phyloP scores from a whole-genome alignment of 2,888 invertebrate species.

The Urechis unicinctus region DNA sequence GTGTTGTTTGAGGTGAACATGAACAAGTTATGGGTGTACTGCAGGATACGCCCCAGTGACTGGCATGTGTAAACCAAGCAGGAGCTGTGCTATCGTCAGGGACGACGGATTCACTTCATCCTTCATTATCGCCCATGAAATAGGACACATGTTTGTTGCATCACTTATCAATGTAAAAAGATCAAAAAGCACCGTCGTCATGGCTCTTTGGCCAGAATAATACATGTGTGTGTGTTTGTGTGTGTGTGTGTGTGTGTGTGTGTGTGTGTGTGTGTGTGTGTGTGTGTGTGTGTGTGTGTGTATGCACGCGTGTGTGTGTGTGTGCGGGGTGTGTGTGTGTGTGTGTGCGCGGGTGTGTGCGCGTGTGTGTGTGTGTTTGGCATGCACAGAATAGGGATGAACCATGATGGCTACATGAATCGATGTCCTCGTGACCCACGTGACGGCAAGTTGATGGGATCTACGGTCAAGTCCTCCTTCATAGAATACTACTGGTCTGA shows the following conservation, averaged over 20 bases:
- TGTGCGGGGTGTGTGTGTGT: background rate
- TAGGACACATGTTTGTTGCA: slow-evolving; percentile 66
- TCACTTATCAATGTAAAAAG: too few species aligned
- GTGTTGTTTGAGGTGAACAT: too few species aligned
- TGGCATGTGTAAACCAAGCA: slow-evolving; percentile 65
- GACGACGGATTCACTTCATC: slow-evolving; percentile 76
- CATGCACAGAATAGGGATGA: slow-evolving; percentile 62
- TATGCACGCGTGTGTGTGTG: too few species aligned
- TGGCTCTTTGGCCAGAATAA: too few species aligned
- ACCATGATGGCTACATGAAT: slow-evolving; percentile 67
- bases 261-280: too few species aligned
- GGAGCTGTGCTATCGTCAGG: slow-evolving; percentile 68
- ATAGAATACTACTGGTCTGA: slow-evolving; percentile 71
- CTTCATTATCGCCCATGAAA: slow-evolving; percentile 75
- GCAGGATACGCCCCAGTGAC: slow-evolving; percentile 69
- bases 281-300: too few species aligned
- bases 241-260: too few species aligned
- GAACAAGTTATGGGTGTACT: background rate
- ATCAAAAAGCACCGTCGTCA: too few species aligned
- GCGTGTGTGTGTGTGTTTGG: background rate
- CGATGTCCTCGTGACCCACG: slow-evolving; percentile 57
- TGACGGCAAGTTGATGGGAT: slow-evolving; percentile 71
- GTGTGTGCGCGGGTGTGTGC: background rate
- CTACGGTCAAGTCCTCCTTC: slow-evolving; percentile 69
- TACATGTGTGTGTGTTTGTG: too few species aligned